Conservation (phyloP, 2,797 vertebrate species). For the Euphonia xanthogaster region DNA sequence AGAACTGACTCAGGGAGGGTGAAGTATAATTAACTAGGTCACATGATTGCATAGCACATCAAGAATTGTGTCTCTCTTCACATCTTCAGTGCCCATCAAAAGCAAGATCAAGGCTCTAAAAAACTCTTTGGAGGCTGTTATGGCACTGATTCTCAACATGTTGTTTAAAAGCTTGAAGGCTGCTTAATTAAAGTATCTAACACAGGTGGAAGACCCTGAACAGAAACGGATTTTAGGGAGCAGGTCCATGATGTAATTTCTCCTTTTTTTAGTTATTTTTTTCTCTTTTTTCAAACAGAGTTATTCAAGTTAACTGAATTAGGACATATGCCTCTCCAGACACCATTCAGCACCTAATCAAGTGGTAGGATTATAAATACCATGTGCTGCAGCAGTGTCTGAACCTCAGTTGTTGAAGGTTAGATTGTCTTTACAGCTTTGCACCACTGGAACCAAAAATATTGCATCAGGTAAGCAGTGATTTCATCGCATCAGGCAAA, state of each 20-base stretch:
- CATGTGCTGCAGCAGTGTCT: not conserved
- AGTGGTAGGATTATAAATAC: not conserved
- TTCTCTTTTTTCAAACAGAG: not conserved
- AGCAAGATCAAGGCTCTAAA: not conserved
- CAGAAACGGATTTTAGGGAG: not conserved
- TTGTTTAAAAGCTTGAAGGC: not conserved
- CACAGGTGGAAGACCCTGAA: not conserved
- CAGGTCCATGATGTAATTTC: not conserved
- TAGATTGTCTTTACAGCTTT: slow-evolving; percentile 23
- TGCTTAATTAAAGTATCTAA: not conserved
- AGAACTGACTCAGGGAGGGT: fast-evolving
- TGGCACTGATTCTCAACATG: fast-evolving
- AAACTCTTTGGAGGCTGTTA: not conserved
- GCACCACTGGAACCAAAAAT: not conserved
- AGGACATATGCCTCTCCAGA: not conserved
- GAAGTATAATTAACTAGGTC: not conserved
- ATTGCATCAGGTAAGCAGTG: not conserved
- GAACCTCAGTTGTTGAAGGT: not conserved
- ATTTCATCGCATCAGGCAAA: not conserved
- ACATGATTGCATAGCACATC: not conserved
- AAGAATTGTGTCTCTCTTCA: not conserved
- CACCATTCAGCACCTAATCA: slow-evolving; percentile 31
- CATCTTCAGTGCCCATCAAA: not conserved
- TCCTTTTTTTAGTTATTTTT: not conserved
- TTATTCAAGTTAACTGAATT: not conserved